A percentile compares a stretch with the other conserved stretches of the same genome.
Conservation (phyloP, 2,797 vertebrate species). For the Ataeniobius toweri region DNA sequence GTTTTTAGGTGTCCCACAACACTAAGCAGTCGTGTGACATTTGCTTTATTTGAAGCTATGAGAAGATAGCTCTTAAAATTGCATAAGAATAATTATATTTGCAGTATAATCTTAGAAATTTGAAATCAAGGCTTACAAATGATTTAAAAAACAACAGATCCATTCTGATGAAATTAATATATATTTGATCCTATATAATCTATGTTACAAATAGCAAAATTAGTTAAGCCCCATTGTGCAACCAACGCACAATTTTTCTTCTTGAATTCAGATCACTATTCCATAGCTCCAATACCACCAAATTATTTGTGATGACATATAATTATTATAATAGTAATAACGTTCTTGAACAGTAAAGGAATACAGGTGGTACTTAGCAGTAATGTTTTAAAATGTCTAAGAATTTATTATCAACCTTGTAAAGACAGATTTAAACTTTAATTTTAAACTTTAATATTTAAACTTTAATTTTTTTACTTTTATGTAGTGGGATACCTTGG, state of each 20-base stretch:
- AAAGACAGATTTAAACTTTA: not conserved
- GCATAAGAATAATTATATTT: not conserved
- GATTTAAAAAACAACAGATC: not conserved
- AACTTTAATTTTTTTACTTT: not conserved
- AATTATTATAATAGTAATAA: not conserved
- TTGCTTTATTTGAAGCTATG: not conserved
- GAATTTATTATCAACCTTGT: not conserved
- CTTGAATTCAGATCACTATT: not conserved
- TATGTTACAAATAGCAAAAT: not conserved
- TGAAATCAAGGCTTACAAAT: not conserved
- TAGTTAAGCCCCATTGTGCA: not conserved
- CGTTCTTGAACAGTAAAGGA: not conserved
- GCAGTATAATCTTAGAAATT: not conserved
- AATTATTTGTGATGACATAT: not conserved
- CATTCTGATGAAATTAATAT: not conserved
- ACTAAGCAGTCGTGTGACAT: conserved; percentile 13
- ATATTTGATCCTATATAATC: not conserved
- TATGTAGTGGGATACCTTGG: not conserved
- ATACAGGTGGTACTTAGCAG: not conserved
- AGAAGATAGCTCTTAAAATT: not conserved
- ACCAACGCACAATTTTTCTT: not conserved
- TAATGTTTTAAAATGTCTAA: not conserved
- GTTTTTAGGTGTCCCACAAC: conserved; percentile 14
- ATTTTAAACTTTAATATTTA: no score
- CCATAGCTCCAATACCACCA: not conserved